Evolutionary conservation across 2,113 vertebrate species (phyloP).

Genomic region (Pitta sordida): DNA sequence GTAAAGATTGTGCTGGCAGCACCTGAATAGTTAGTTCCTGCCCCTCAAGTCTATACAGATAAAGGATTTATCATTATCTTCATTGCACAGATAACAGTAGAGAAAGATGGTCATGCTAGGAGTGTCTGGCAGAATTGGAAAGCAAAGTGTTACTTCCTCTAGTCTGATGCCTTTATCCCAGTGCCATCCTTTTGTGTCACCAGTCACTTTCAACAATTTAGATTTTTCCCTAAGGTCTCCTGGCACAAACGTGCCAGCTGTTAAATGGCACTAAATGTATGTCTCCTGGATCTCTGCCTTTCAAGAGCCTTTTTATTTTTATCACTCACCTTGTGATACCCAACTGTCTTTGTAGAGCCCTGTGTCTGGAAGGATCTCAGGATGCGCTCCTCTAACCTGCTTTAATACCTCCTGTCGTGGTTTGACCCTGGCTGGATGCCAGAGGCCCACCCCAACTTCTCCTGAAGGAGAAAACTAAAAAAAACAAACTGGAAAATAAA

Average conservation of each 20-base stretch:
- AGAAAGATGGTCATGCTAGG: background rate
- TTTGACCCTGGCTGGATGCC: too few species aligned
- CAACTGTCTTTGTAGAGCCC: background rate
- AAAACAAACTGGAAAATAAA: too few species aligned
- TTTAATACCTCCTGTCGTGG: too few species aligned
- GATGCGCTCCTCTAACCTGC: background rate
- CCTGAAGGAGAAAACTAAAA: too few species aligned
- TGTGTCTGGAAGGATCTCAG: background rate
- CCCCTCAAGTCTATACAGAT: background rate
- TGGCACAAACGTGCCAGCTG: background rate
- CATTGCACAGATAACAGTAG: background rate
- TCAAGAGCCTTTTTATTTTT: background rate
- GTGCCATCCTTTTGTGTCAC: background rate
- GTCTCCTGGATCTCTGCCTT: background rate
- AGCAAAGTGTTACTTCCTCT: background rate
- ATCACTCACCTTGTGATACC: background rate
- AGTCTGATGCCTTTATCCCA: background rate
- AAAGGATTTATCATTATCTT: constrained; percentile 28
- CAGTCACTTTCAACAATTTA: background rate
- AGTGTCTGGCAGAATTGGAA: background rate
- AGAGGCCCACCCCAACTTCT: too few species aligned
- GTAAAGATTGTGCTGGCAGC: constrained; percentile 17
- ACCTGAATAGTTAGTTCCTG: background rate
- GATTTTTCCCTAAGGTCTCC: background rate
- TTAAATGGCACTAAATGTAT: background rate